A percentile compares a stretch with the other conserved stretches of the same genome.
Evolutionary conservation across 2,888 invertebrate species (phyloP).

Genomic region (Tillus elongatus): DNA sequence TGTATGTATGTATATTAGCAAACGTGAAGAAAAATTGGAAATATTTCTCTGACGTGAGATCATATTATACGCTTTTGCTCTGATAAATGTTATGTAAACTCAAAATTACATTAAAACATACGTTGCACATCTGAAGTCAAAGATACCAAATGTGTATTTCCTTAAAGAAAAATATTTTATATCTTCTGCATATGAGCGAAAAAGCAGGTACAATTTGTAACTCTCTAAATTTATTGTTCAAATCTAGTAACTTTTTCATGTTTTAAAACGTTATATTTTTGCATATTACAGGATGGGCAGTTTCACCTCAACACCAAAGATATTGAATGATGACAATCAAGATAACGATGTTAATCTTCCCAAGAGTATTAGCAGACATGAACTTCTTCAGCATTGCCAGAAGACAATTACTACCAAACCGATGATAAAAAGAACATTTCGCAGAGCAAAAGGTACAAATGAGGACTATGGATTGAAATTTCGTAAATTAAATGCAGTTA

Average conservation of each 20-base stretch:
- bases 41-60: no score
- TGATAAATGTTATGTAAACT: no score
- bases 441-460: constrained; percentile 21
- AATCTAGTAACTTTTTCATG: not conserved
- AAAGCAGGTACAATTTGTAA: no score
- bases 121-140: no score
- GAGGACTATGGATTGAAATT: constrained; percentile 31
- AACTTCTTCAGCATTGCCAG: constrained; percentile 48
- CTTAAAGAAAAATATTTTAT: no score
- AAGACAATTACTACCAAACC: constrained; percentile 43
- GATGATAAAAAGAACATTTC: constrained; percentile 41
- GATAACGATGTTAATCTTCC: constrained; percentile 49
- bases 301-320: constrained; percentile 58
- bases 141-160: no score
- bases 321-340: constrained; percentile 53
- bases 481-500: constrained; percentile 43
- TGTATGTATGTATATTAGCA: no score
- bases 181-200: no score
- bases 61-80: no score
- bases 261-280: constrained; percentile 1
- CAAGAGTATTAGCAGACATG: constrained; percentile 42
- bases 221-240: no score
- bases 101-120: no score
- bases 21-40: no score
- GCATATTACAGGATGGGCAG: constrained; percentile 58